A percentile compares a stretch with the other conserved stretches of the same genome.
These are phyloP conservation scores for Myrmecobius fasciatus DNA, from an alignment of 2,113 vertebrate genomes.

Conservation along the genomic window DNA sequence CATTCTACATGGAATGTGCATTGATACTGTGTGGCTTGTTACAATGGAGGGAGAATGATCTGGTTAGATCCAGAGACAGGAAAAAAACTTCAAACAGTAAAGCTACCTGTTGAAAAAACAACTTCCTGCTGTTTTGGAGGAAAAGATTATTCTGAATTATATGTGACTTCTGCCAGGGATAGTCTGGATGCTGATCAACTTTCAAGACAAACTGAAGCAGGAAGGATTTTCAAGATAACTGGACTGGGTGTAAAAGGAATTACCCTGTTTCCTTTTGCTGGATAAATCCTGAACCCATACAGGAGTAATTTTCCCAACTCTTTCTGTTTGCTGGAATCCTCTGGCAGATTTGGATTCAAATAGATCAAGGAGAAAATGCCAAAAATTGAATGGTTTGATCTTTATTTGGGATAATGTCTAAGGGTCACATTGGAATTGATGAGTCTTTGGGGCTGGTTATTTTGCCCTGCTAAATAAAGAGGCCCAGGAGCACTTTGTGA, in stretches of 20 bases:
- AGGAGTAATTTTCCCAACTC: not conserved
- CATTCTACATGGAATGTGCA: constrained; percentile 94
- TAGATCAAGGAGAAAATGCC: constrained; percentile 27
- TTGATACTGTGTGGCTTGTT: constrained; percentile 96
- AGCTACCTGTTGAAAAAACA: constrained; percentile 89
- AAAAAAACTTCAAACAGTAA: constrained; percentile 90
- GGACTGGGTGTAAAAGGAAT: constrained; percentile 91
- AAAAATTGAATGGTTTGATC: constrained; percentile 1
- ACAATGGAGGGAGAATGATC: constrained; percentile 91
- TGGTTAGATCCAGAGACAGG: constrained; percentile 93
- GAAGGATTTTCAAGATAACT: constrained; percentile 92
- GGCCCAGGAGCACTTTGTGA: not conserved
- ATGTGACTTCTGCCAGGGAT: constrained; percentile 89
- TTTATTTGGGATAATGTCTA: constrained; percentile 42
- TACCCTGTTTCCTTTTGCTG: constrained; percentile 85
- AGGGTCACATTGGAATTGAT: constrained; percentile 32
- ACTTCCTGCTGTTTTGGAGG: constrained; percentile 97
- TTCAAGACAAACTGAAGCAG: constrained; percentile 87
- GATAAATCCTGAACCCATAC: constrained; percentile 74
- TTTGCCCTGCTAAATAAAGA: not conserved
- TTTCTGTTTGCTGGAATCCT: constrained; percentile 46
- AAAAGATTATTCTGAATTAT: constrained; percentile 93
- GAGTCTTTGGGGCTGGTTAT: not conserved
- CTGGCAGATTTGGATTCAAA: constrained; percentile 35
- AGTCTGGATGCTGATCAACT: constrained; percentile 85